These are phyloP conservation scores for Tachina lurida DNA, from an alignment of 2,888 invertebrate genomes.

Conservation along the genomic window DNA sequence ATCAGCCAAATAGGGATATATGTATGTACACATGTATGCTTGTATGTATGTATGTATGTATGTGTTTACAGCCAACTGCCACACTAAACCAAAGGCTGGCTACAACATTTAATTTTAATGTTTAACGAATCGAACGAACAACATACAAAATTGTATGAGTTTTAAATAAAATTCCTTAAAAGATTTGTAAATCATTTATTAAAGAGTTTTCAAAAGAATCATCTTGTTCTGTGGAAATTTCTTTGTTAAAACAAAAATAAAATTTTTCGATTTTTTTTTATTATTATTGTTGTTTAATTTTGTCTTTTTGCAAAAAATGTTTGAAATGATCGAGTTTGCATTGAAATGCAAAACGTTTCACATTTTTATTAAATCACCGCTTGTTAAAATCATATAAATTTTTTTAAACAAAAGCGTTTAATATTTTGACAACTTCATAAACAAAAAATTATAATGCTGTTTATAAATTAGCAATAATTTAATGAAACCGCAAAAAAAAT, in stretches of 20 bases:
- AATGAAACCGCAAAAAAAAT: slow-evolving; percentile 38
- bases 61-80: background rate
- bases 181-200: slow-evolving; percentile 58
- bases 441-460: slow-evolving; percentile 53
- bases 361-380: slow-evolving; percentile 60
- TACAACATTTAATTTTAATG: slow-evolving; percentile 47
- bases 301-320: background rate
- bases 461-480: slow-evolving; percentile 62
- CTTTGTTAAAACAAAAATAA: slow-evolving; percentile 1
- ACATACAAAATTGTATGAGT: slow-evolving; percentile 24
- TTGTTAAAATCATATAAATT: slow-evolving; percentile 67
- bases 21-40: no score
- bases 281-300: background rate
- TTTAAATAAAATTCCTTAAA: slow-evolving; percentile 59
- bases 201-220: slow-evolving; percentile 70
- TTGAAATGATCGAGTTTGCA: slow-evolving; percentile 7
- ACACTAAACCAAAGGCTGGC: slow-evolving; percentile 42
- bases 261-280: background rate
- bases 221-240: slow-evolving; percentile 10
- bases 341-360: slow-evolving; percentile 57
- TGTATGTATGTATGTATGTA: no score
- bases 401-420: slow-evolving; percentile 25
- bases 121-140: slow-evolving; percentile 47
- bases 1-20: slow-evolving; percentile 18
- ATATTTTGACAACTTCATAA: slow-evolving; percentile 50